Evolutionary conservation across 1,140 invertebrate genomes (phyloP), one percentile per base, ranked within the genome.

Genomic region (Druon quercuslanigerum): DNA sequence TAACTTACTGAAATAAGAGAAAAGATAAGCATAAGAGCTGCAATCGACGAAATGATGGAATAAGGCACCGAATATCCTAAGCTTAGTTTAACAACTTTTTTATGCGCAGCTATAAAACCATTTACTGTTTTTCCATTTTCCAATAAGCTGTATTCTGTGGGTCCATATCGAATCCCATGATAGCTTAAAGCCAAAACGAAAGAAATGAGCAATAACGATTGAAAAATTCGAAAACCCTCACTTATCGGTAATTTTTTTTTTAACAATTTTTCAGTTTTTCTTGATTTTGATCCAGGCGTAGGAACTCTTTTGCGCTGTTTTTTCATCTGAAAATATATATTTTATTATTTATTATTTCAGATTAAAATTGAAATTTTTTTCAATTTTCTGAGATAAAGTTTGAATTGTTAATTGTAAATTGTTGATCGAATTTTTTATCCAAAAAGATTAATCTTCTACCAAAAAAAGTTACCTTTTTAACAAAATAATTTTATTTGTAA

Each of bases 1-100:
- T n/a, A 72, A 77, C 81, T 86, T 52, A 88, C 87, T 76, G 79
- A 81, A 11, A 86, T 14, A 9, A 88, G 50, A 16, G 87, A 88
- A 79, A 85, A 88, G 12, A 84, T 72, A 2, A 88, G 81, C 87
- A 87, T 87, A 14, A 70, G 72, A 52, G 78, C 75, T 0, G 82
- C 60, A 46, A 85, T 1, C 3, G 77, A 71, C 0, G 74, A 86
- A 16, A 85, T 8, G 13, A 84, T 50, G 0, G 86, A 82, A 66
- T 84, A 83, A 13, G 71, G 73, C 12, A 76, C 2, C 11, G 87
- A 83, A 51, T 88, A 87, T 19, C 87, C 87, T 12, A 86, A 74
- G 51, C 72, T 87, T 40, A 88, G 74, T 3, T 76, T 84, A 16
- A 86, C 71, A 4, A 87, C 78, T 16, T 81, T 78, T 33, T 82